Percentiles rank a stretch among this genome's conserved stretches.
These are phyloP conservation scores for Elachura formosa DNA, from an alignment of 2,113 vertebrate species.

Conservation along the genomic window DNA sequence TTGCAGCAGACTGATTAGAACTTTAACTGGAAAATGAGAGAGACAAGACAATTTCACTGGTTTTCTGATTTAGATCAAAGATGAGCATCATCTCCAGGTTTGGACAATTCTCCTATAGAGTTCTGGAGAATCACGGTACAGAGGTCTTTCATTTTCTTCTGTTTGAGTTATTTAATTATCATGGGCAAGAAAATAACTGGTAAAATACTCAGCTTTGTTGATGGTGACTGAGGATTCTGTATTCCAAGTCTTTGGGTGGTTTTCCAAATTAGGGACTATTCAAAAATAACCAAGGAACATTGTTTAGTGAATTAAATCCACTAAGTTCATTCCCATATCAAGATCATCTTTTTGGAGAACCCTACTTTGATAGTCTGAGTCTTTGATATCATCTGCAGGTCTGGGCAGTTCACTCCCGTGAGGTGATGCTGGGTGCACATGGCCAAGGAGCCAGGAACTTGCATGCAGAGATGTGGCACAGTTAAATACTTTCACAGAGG, in stretches of 20 bases:
- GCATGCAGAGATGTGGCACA: not conserved
- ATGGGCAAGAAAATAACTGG: not conserved
- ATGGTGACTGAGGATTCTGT: not conserved
- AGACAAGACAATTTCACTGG: not conserved
- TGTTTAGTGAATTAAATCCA: not conserved
- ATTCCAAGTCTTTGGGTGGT: accelerated
- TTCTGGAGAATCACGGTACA: not conserved
- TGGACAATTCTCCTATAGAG: not conserved
- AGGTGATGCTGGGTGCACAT: not conserved
- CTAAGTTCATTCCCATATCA: not conserved
- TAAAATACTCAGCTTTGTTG: not conserved
- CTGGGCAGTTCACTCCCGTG: not conserved
- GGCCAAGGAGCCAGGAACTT: not conserved
- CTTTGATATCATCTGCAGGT: not conserved
- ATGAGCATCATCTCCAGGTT: not conserved
- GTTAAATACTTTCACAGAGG: not conserved
- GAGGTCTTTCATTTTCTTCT: not conserved
- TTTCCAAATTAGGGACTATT: not conserved
- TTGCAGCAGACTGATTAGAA: not conserved
- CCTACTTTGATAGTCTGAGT: not conserved
- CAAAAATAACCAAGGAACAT: not conserved
- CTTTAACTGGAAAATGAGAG: not conserved
- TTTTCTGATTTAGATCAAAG: not conserved
- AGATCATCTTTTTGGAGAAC: not conserved
- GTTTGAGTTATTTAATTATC: not conserved